phyloP scores from a whole-genome alignment of 2,888 invertebrate species.

The Pammene fasciana region DNA sequence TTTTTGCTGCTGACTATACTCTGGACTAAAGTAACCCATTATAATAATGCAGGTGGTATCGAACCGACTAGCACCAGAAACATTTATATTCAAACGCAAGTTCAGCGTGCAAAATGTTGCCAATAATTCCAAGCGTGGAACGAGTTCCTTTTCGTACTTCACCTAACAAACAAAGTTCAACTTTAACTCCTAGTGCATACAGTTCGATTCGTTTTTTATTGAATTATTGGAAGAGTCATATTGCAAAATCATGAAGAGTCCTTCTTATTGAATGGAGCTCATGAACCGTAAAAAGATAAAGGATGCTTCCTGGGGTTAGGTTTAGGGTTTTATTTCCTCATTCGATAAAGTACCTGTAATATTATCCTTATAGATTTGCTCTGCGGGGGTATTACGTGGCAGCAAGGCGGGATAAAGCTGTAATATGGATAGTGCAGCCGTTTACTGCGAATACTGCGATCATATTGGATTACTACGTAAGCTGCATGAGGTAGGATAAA shows the following conservation, averaged over 20 bases:
- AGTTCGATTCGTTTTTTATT: constrained; percentile 30
- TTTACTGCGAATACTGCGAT: constrained; percentile 18
- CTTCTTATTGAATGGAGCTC: constrained; percentile 54
- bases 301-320: constrained; percentile 49
- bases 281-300: constrained; percentile 58
- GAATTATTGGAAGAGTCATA: constrained; percentile 44
- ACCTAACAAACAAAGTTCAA: constrained; percentile 3
- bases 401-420: constrained; percentile 33
- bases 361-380: constrained; percentile 42
- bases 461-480: constrained; percentile 16
- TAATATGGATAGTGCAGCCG: constrained; percentile 14
- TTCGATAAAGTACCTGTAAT: constrained; percentile 44
- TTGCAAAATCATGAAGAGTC: constrained; percentile 55
- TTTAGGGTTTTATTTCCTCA: constrained; percentile 47
- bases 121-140: constrained; percentile 51
- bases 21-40: constrained; percentile 29
- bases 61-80: constrained; percentile 37
- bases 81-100: constrained; percentile 46
- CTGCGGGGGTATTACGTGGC: constrained; percentile 34
- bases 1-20: no score
- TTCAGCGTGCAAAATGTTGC: constrained; percentile 49
- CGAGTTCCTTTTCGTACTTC: constrained; percentile 31
- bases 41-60: constrained; percentile 45
- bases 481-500: not conserved
- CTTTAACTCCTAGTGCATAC: not conserved